Conservation (phyloP, 2,797 vertebrate species). For the Bradypodion pumilum region DNA sequence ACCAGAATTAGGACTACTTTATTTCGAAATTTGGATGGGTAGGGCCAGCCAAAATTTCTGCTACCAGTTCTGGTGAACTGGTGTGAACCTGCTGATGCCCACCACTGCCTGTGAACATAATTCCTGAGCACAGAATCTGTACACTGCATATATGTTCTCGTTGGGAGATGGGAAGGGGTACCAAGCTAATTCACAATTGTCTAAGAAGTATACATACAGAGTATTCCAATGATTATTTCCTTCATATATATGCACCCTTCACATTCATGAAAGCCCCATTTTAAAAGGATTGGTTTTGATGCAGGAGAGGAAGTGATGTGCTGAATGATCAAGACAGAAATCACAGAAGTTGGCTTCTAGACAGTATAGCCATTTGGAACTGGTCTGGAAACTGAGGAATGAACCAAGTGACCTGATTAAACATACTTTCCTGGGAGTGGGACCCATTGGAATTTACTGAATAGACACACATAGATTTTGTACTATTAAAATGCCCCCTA, state of each 20-base stretch:
- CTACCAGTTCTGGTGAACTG: too few relatives aligned
- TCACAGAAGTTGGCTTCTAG: background rate
- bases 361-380: constrained; percentile 3
- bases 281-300: background rate
- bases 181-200: too few relatives aligned
- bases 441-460: background rate
- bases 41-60: too few relatives aligned
- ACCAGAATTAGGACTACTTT: too few relatives aligned
- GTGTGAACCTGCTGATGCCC: too few relatives aligned
- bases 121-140: background rate
- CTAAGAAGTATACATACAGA: background rate
- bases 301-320: background rate
- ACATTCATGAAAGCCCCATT: background rate
- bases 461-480: background rate
- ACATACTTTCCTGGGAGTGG: background rate
- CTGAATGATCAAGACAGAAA: background rate
- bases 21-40: too few relatives aligned
- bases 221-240: background rate
- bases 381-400: background rate
- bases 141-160: background rate
- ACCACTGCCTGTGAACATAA: too few relatives aligned
- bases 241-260: background rate
- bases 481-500: constrained; percentile 28
- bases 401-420: constrained; percentile 14
- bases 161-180: background rate